Percentiles rank a stretch among this genome's conserved stretches.
These are phyloP conservation scores for Hipparchia sbordonii DNA, from an alignment of 2,888 invertebrate genomes.

Conservation along the genomic window DNA sequence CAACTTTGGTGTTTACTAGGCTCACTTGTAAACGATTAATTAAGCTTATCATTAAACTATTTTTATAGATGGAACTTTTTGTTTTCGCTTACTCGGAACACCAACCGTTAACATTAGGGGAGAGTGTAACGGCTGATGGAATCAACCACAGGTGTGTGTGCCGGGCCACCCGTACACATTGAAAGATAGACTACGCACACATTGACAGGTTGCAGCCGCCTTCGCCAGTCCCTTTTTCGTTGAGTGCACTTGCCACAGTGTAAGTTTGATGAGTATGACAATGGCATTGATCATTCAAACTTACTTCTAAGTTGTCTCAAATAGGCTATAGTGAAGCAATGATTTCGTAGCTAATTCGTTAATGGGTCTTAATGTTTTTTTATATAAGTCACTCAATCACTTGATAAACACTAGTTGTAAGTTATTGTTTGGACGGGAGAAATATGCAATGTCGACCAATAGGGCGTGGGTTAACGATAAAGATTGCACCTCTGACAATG, in stretches of 20 bases:
- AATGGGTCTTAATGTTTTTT: no score
- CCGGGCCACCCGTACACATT: constrained; percentile 35
- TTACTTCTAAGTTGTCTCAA: no score
- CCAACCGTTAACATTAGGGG: constrained; percentile 44
- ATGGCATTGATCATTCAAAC: neutral
- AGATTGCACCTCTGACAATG: no score
- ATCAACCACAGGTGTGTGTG: constrained; percentile 47
- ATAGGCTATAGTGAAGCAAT: no score
- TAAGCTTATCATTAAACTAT: constrained; percentile 13
- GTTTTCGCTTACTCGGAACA: constrained; percentile 40
- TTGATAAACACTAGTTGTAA: no score
- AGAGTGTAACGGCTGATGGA: constrained; percentile 48
- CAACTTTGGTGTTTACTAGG: neutral
- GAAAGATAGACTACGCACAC: constrained; percentile 48
- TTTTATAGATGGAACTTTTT: constrained; percentile 37
- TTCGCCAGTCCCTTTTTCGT: constrained; percentile 47
- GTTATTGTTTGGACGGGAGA: no score
- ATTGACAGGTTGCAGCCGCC: constrained; percentile 48
- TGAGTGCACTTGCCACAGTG: constrained; percentile 49
- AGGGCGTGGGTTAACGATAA: no score
- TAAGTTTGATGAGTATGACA: constrained; percentile 32
- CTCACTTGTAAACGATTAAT: constrained; percentile 5
- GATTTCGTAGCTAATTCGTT: no score
- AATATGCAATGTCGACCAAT: no score
- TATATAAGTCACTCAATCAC: no score